A percentile compares a stretch with the other conserved stretches of the same genome.
Conservation (phyloP, 2,113 vertebrate genomes). For the Microcebus murinus region DNA sequence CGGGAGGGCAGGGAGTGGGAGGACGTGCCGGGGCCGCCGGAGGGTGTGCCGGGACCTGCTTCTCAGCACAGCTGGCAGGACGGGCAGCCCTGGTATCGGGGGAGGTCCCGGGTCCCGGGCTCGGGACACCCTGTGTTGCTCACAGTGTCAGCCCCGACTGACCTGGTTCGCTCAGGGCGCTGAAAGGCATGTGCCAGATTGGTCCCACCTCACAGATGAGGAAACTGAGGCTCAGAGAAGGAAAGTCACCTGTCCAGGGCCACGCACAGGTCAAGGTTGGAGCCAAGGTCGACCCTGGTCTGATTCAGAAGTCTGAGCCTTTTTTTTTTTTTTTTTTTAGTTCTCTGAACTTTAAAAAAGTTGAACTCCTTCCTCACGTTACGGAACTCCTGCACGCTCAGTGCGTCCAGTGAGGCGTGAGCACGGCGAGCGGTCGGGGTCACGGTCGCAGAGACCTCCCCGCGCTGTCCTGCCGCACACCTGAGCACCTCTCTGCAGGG, state of each 20-base stretch:
- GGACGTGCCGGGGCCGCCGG: background rate
- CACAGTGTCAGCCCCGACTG: accelerated
- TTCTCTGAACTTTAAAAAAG: background rate
- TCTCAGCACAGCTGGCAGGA: background rate
- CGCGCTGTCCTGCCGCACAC: too few species aligned
- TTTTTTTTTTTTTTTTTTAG: background rate
- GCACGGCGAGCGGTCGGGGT: background rate
- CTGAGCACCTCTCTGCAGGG: background rate
- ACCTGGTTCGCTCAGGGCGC: background rate
- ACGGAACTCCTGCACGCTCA: background rate
- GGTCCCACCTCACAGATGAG: background rate
- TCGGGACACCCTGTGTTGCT: accelerated
- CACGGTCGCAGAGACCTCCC: background rate
- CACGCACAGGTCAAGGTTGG: background rate
- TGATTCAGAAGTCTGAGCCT: background rate
- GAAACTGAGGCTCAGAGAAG: background rate
- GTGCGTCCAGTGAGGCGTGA: background rate
- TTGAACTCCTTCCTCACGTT: background rate
- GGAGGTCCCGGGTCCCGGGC: too few species aligned
- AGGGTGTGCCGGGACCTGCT: too few species aligned
- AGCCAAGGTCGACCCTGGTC: background rate
- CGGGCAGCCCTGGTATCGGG: background rate
- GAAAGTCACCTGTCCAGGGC: background rate
- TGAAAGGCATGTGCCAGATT: background rate
- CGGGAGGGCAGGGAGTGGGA: background rate